Evolutionary conservation across 2,797 vertebrate genomes (phyloP), one percentile per base, ranked within the genome.

Genomic region (Fundulus diaphanus): DNA sequence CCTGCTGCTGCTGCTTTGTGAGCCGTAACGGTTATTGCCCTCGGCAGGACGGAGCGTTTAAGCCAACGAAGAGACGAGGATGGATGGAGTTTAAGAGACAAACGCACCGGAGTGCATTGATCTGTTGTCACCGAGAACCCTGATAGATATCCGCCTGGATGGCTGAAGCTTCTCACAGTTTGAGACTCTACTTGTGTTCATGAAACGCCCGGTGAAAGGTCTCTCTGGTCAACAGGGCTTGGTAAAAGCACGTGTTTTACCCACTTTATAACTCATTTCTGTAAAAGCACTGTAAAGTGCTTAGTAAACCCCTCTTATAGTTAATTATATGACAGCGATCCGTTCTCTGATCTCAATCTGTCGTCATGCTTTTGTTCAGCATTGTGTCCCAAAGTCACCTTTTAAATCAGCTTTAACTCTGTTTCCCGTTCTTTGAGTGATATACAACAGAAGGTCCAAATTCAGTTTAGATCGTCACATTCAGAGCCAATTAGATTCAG

Each of bases 1-100:
- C 15, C 72, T 40, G 73, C 52, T 70, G 80, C 75, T 72, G 79
- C 70, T 67, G 40, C 57, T n/a, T n/a, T n/a, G n/a, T 20, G 56
- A 56, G 71, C 72, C 42, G 22, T 54, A 72, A 61, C 42, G 61
- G 59, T 74, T 40, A 49, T 63, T 72, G 42, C 35, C 57, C 57
- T 35, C 8, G 7, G 31, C 57, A 68, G 76, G 61, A 56, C 2
- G 54, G 57, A 42, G 57, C 20, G 20, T 46, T 68, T 73, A 51
- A 76, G 54, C 67, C n/a, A 2, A 2, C 0, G 0, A 51, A 72
- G 59, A 73, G 22, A 13, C 0, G 18, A 77, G 72, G 72, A 49
- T 2, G 65, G n/a, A 35, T 48, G 52, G 74, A 3, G 27, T n/a
- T 7, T 18, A 52, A 54, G 13, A 40, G 69, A 42, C 16, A 73